A percentile compares a stretch with the other conserved stretches of the same genome.
Evolutionary conservation across 1,140 invertebrate genomes (phyloP).

Genomic region (Meloidogyne chitwoodi): DNA sequence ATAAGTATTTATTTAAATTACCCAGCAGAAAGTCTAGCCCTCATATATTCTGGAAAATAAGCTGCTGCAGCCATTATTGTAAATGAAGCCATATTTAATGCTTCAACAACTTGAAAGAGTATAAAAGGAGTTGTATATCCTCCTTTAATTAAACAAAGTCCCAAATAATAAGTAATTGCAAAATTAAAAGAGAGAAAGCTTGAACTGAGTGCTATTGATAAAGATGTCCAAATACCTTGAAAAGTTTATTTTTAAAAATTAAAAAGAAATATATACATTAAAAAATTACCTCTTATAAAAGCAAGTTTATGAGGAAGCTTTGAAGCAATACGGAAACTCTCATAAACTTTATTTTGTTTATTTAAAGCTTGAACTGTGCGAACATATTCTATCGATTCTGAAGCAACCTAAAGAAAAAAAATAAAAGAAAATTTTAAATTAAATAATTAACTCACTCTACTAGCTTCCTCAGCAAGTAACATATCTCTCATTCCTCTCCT

Average conservation of each 20-base stretch:
- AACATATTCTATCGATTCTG: constrained; percentile 53
- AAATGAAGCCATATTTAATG: constrained; percentile 54
- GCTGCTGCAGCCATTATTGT: constrained; percentile 60
- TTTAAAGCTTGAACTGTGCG: constrained; percentile 50
- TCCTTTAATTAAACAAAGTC: constrained; percentile 35
- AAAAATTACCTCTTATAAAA: constrained; percentile 32
- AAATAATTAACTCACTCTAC: not conserved
- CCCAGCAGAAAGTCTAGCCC: constrained; percentile 61
- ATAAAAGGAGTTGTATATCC: constrained; percentile 44
- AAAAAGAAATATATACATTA: not conserved
- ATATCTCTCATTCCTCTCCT: constrained; percentile 43
- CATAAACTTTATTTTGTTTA: constrained; percentile 34
- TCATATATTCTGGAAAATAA: constrained; percentile 62
- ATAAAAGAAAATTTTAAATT: not conserved
- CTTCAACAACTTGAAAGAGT: constrained; percentile 59
- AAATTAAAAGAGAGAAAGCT: constrained; percentile 51
- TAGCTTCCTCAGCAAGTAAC: constrained; percentile 37
- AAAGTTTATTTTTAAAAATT: too few species aligned
- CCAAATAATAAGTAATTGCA: constrained; percentile 49
- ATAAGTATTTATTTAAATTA: constrained; percentile 11
- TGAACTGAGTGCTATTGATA: constrained; percentile 39
- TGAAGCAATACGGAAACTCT: constrained; percentile 30
- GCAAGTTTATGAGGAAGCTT: constrained; percentile 37
- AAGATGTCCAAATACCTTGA: constrained; percentile 45
- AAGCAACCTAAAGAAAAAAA: constrained; percentile 28